Evolutionary conservation across 2,888 invertebrate species (phyloP).

Genomic region (Papilio gigon): DNA sequence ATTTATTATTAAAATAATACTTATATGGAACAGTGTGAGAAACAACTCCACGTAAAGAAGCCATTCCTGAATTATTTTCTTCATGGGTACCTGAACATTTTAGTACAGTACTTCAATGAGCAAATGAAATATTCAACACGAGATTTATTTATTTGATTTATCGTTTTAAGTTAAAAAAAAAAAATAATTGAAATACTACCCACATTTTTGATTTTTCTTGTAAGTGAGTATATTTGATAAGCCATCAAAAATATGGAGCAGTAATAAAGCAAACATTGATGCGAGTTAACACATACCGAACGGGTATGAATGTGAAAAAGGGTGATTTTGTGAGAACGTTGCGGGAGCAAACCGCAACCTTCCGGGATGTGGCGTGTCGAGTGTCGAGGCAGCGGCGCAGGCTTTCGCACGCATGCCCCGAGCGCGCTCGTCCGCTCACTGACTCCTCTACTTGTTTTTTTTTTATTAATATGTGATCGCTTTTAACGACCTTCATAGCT

Average conservation of each 20-base stretch:
- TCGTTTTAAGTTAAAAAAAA: too few relatives aligned
- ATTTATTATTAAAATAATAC: not conserved
- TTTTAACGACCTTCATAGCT: conserved; percentile 33
- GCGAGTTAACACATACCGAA: not conserved
- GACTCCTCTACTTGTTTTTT: conserved; percentile 58
- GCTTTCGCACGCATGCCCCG: conserved; percentile 75
- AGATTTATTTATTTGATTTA: too few relatives aligned
- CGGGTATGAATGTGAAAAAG: conserved; percentile 64
- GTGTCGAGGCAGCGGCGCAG: conserved; percentile 59
- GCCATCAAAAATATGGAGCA: not conserved
- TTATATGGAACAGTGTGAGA: not conserved
- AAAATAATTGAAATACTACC: too few relatives aligned
- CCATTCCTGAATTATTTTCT: not conserved
- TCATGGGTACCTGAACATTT: too few relatives aligned
- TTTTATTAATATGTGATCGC: conserved; percentile 35
- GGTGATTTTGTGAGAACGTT: conserved; percentile 54
- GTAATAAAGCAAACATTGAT: not conserved
- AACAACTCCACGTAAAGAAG: not conserved
- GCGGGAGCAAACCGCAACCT: conserved; percentile 57
- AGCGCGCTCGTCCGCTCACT: conserved; percentile 61
- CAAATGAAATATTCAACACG: too few relatives aligned
- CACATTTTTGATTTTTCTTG: too few relatives aligned
- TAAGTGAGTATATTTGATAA: not conserved
- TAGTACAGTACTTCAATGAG: too few relatives aligned
- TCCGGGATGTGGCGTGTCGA: conserved; percentile 82